A percentile compares a stretch with the other conserved stretches of the same genome.
Conservation (phyloP, 2,888 invertebrate genomes). For the Sylvicola cinctus region DNA sequence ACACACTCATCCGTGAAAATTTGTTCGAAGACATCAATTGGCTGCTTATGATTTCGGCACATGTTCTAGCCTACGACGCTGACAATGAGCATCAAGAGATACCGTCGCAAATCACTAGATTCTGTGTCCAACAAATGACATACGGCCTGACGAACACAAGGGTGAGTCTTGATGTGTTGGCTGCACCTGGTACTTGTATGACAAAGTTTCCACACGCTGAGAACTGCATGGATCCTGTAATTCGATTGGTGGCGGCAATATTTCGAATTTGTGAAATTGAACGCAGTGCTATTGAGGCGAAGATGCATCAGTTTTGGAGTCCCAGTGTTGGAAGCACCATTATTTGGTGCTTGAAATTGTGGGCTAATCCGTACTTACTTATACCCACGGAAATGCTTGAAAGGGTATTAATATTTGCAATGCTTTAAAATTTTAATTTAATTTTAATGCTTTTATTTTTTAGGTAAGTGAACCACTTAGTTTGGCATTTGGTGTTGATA, state of each 20-base stretch:
- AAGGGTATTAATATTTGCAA: conserved; percentile 2
- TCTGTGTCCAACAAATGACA: conserved; percentile 21
- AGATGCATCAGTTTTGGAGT: conserved; percentile 38
- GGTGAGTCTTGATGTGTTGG: conserved; percentile 17
- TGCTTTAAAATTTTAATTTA: not conserved
- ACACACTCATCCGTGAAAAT: conserved; percentile 26
- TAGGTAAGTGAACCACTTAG: conserved; percentile 38
- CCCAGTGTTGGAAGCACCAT: conserved; percentile 45
- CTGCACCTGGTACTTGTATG: conserved; percentile 13
- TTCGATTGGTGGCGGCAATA: conserved; percentile 37
- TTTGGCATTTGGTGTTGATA: conserved; percentile 41
- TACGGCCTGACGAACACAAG: conserved; percentile 19
- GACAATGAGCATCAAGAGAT: conserved; percentile 39
- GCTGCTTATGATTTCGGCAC: conserved; percentile 56
- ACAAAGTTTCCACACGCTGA: conserved; percentile 5
- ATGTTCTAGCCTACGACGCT: conserved; percentile 42
- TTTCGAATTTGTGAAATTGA: conserved; percentile 44
- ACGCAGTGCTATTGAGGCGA: conserved; percentile 35
- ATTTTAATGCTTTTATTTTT: conserved; percentile 2
- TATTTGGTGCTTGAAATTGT: conserved; percentile 47
- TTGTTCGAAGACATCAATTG: conserved; percentile 82
- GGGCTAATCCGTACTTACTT: conserved; percentile 37
- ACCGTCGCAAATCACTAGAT: conserved; percentile 39
- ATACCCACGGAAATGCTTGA: conserved; percentile 1
- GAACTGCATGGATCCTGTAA: conserved; percentile 17